Percentiles rank a stretch among this genome's conserved stretches.
Conservation (phyloP, 2,113 vertebrate species). For the Embiotoca jacksoni region DNA sequence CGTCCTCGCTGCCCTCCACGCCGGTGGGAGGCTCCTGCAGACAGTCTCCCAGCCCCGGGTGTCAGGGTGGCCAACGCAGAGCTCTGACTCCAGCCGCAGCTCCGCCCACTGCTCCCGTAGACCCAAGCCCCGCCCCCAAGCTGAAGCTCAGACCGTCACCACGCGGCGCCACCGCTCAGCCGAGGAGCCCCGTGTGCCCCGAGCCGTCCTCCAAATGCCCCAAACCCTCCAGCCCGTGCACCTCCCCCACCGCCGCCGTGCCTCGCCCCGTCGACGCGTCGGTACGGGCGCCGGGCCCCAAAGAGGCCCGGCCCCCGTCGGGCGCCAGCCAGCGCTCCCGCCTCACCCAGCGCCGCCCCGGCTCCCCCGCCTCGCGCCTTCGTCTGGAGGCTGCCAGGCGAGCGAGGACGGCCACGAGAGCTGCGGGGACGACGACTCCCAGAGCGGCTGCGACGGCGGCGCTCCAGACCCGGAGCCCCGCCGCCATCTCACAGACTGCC, state of each 20-base stretch:
- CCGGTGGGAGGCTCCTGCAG: constrained; percentile 52
- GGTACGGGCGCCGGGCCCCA: constrained; percentile 10
- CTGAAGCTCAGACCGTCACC: constrained; percentile 59
- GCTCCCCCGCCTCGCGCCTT: constrained; percentile 73
- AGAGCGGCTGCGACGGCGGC: constrained; percentile 28
- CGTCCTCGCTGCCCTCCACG: constrained; percentile 53
- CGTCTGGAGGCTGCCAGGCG: constrained; percentile 72
- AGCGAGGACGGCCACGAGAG: constrained; percentile 50
- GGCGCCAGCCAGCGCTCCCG: constrained; percentile 62
- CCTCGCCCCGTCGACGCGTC: constrained; percentile 42
- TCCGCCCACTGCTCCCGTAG: neutral
- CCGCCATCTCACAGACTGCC: constrained; percentile 63
- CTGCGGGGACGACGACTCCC: neutral
- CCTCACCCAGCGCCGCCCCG: constrained; percentile 70
- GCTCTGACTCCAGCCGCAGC: constrained; percentile 56
- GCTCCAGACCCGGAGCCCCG: constrained; percentile 16
- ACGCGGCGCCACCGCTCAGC: constrained; percentile 61
- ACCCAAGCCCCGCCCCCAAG: constrained; percentile 45
- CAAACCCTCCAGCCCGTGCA: constrained; percentile 74
- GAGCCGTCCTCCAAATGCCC: constrained; percentile 83
- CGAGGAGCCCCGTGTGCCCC: constrained; percentile 77
- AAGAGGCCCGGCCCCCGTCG: constrained; percentile 61
- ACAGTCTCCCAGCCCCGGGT: constrained; percentile 41
- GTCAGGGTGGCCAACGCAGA: constrained; percentile 22
- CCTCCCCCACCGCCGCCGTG: constrained; percentile 26